A percentile compares a stretch with the other conserved stretches of the same genome.
Conservation (phyloP, 2,113 vertebrate genomes). For the Mesocricetus auratus region DNA sequence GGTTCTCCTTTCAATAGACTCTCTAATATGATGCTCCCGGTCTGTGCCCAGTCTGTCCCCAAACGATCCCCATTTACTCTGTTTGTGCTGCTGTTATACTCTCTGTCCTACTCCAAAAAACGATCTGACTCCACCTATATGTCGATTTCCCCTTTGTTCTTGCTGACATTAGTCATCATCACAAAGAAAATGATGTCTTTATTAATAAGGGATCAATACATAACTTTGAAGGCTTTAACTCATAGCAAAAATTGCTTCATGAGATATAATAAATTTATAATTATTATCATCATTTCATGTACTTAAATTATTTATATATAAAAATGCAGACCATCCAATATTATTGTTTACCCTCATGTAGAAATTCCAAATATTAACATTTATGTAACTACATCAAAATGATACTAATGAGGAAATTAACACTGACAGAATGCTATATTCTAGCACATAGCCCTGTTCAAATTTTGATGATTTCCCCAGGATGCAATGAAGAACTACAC, state of each 20-base stretch:
- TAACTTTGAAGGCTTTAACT: not conserved
- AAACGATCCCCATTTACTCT: not conserved
- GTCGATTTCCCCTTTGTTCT: not conserved
- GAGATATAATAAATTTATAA: not conserved
- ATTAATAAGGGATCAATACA: not conserved
- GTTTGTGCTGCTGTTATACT: not conserved
- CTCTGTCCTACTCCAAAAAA: not conserved
- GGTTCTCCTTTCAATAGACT: not conserved
- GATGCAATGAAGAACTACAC: not conserved
- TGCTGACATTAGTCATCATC: not conserved
- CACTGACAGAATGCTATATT: not conserved
- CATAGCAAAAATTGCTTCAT: not conserved
- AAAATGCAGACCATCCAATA: slow-evolving; percentile 13
- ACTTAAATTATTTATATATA: slow-evolving; percentile 38
- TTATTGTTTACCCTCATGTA: not conserved
- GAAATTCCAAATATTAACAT: not conserved
- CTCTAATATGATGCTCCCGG: not conserved
- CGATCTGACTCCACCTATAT: not conserved
- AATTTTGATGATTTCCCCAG: not conserved
- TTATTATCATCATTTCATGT: not conserved
- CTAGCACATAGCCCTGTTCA: not conserved
- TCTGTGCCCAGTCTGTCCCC: not conserved
- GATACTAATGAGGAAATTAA: not conserved
- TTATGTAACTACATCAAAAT: not conserved
- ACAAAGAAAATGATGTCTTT: not conserved